Evolutionary conservation across 2,888 invertebrate species (phyloP).

Genomic region (Strigamia transsilvanica): DNA sequence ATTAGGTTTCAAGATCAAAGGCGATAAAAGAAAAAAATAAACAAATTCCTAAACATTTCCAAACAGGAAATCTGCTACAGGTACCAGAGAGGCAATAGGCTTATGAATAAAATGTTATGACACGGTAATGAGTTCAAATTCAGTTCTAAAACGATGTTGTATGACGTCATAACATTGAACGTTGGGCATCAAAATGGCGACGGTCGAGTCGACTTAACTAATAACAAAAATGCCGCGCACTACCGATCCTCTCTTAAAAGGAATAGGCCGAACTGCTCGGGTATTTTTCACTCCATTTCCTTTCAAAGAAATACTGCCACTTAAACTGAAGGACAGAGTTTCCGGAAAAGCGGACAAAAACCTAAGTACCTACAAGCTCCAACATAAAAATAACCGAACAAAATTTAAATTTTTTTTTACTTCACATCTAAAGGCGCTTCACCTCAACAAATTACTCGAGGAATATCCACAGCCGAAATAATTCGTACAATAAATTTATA

Average conservation of each 20-base stretch:
- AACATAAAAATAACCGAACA: neutral
- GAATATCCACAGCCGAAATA: constrained; percentile 3
- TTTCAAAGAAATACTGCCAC: neutral
- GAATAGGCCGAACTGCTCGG: neutral
- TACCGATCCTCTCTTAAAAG: neutral
- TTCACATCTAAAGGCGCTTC: neutral
- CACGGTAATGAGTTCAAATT: neutral
- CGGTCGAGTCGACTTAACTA: neutral
- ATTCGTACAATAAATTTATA: neutral
- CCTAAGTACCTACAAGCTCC: neutral
- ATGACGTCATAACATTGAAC: neutral
- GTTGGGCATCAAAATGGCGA: neutral
- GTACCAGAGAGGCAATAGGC: no score
- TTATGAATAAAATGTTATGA: no score
- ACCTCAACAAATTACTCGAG: neutral
- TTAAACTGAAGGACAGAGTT: neutral
- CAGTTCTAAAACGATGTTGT: no score
- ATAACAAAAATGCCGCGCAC: neutral
- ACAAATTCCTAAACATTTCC: no score
- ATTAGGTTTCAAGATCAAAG: no score
- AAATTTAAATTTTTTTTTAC: neutral
- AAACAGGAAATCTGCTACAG: no score
- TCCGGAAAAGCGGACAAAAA: neutral
- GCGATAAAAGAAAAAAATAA: no score
- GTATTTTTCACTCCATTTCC: neutral